These are phyloP conservation scores for Apogon hyalosoma DNA, from an alignment of 2,797 vertebrate species.

Conservation along the genomic window DNA sequence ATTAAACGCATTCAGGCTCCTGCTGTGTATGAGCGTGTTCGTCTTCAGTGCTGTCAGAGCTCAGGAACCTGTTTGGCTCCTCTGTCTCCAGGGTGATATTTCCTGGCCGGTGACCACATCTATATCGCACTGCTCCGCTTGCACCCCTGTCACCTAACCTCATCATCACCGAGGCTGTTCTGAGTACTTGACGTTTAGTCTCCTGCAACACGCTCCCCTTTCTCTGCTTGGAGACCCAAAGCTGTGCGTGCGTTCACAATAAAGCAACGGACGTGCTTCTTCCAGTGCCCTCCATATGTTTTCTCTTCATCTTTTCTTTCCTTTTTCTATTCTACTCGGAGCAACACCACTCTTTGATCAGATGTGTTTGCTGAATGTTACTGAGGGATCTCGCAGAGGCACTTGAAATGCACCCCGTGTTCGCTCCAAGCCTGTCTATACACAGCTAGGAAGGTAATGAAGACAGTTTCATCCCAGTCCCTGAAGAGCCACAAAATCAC, in stretches of 20 bases:
- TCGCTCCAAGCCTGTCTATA: slow-evolving; percentile 14
- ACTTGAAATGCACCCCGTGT: slow-evolving; percentile 53
- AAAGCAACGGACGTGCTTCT: slow-evolving; percentile 2
- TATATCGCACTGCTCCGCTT: slow-evolving; percentile 43
- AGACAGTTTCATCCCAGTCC: slow-evolving; percentile 41
- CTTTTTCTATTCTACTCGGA: slow-evolving; percentile 30
- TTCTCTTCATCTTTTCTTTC: slow-evolving; percentile 12
- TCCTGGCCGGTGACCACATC: slow-evolving; percentile 49
- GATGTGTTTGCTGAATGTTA: slow-evolving; percentile 25
- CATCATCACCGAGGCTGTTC: slow-evolving; percentile 53
- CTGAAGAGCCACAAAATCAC: slow-evolving; percentile 44
- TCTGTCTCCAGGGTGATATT: slow-evolving; percentile 46
- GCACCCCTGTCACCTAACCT: slow-evolving; percentile 68
- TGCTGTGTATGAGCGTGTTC: slow-evolving; percentile 17
- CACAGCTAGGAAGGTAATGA: slow-evolving; percentile 36
- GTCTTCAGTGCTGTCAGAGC: slow-evolving; percentile 39
- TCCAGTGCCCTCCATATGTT: slow-evolving; percentile 1
- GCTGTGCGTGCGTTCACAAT: slow-evolving; percentile 15
- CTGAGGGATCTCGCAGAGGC: slow-evolving; percentile 48
- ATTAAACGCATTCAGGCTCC: slow-evolving; percentile 25
- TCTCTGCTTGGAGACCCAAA: slow-evolving; percentile 11
- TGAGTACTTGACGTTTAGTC: slow-evolving; percentile 38
- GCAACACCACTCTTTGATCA: slow-evolving; percentile 17
- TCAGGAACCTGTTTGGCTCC: slow-evolving; percentile 49
- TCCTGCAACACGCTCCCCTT: slow-evolving; percentile 26